Percentiles rank a stretch among this genome's conserved stretches.
Evolutionary conservation across 2,113 vertebrate genomes (phyloP).

Genomic region (Labrus mixtus): DNA sequence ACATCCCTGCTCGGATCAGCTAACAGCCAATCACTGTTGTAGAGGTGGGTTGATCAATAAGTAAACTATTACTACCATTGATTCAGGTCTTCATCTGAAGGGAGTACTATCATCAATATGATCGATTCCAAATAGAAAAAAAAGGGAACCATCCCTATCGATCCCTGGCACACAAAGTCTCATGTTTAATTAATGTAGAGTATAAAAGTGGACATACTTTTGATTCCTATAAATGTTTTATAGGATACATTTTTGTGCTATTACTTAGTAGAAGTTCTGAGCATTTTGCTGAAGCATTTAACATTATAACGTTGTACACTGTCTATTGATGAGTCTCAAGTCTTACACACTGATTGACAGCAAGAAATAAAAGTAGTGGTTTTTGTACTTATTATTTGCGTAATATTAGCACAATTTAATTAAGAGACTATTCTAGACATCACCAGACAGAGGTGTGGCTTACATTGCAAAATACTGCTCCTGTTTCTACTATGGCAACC

Average conservation of each 20-base stretch:
- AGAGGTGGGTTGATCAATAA: not conserved
- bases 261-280: no score
- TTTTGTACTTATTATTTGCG: conserved; percentile 7
- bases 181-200: not conserved
- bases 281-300: no score
- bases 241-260: no score
- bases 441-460: conserved; percentile 32
- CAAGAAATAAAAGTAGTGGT: not conserved
- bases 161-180: not conserved
- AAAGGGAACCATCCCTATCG: not conserved
- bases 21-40: not conserved
- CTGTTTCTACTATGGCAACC: conserved; percentile 27
- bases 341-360: not conserved
- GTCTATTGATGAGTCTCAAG: no score
- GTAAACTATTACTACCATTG: not conserved
- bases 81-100: not conserved
- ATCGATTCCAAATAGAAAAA: no score
- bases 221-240: no score
- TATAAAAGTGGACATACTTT: not conserved
- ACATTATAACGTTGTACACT: no score
- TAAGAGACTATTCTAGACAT: not conserved
- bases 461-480: conserved; percentile 42
- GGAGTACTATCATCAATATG: no score
- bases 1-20: not conserved
- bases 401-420: not conserved